Conservation (phyloP, 2,797 vertebrate species). For the Ambastaia sidthimunki region DNA sequence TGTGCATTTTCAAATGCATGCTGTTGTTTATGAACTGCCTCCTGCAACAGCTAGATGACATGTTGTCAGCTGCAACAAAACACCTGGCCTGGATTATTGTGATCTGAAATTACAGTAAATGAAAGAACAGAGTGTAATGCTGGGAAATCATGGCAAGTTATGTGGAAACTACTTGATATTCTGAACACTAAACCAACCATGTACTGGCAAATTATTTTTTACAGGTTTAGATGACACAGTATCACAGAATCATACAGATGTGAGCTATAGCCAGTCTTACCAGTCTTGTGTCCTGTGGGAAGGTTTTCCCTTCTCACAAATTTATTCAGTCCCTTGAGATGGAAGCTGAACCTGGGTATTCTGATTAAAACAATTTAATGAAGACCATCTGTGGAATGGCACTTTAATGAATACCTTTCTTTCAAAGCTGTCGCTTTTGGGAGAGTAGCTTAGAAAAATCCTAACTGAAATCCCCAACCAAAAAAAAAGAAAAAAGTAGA, state of each 20-base stretch:
- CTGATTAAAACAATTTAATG: constrained; percentile 61
- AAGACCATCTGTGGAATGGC: constrained; percentile 64
- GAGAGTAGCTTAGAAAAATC: constrained; percentile 51
- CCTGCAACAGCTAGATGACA: constrained; percentile 27
- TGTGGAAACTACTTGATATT: constrained; percentile 33
- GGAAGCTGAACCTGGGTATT: constrained; percentile 51
- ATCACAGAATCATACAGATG: constrained; percentile 21
- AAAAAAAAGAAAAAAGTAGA: constrained; percentile 25
- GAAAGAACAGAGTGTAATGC: constrained; percentile 9
- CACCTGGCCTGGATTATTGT: constrained; percentile 42
- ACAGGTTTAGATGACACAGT: constrained; percentile 38
- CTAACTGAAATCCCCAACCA: constrained; percentile 53
- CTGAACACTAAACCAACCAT: constrained; percentile 15
- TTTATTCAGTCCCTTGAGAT: constrained; percentile 33
- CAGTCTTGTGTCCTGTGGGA: background rate
- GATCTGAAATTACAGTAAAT: constrained; percentile 28
- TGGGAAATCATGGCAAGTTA: constrained; percentile 21
- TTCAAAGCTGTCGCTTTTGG: constrained; percentile 54
- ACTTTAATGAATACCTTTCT: constrained; percentile 62
- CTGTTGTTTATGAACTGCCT: background rate
- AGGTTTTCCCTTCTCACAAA: constrained; percentile 58
- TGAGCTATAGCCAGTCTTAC: background rate
- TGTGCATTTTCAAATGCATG: background rate
- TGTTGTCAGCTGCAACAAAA: constrained; percentile 7
- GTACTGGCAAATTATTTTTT: constrained; percentile 32